These are phyloP conservation scores for Perizoma flavofasciatum DNA, from an alignment of 2,888 invertebrate species.

Conservation along the genomic window DNA sequence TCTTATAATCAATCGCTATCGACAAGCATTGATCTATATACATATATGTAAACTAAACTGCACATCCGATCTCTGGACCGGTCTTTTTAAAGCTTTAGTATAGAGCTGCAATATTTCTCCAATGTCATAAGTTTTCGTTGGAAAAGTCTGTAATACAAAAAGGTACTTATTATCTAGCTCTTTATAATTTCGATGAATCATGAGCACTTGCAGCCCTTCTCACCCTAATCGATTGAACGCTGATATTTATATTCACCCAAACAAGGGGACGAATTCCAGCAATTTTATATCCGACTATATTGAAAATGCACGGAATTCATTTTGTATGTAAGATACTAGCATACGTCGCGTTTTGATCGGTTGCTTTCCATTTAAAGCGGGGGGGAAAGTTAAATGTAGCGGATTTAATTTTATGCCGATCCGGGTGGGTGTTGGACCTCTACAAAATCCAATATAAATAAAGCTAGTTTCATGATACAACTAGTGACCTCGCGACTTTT, in stretches of 20 bases:
- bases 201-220: constrained; percentile 45
- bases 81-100: too few relatives aligned
- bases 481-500: constrained; percentile 1
- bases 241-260: constrained; percentile 39
- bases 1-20: too few relatives aligned
- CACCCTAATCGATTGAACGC: constrained; percentile 44
- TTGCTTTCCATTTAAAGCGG: constrained; percentile 45
- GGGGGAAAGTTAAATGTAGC: constrained; percentile 56
- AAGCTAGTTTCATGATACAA: constrained; percentile 4
- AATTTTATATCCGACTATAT: constrained; percentile 35
- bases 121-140: too few relatives aligned
- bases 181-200: constrained; percentile 44
- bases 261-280: constrained; percentile 32
- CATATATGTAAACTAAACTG: too few relatives aligned
- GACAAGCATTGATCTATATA: too few relatives aligned
- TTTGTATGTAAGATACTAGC: constrained; percentile 21
- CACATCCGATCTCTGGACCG: too few relatives aligned
- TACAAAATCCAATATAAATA: constrained; percentile 13
- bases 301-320: constrained; percentile 37
- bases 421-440: constrained; percentile 19
- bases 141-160: too few relatives aligned
- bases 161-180: too few relatives aligned
- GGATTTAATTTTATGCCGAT: constrained; percentile 52
- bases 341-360: constrained; percentile 53
- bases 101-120: too few relatives aligned